Evolutionary conservation across 2,888 invertebrate genomes (phyloP).

Genomic region (Incurvaria masculella): DNA sequence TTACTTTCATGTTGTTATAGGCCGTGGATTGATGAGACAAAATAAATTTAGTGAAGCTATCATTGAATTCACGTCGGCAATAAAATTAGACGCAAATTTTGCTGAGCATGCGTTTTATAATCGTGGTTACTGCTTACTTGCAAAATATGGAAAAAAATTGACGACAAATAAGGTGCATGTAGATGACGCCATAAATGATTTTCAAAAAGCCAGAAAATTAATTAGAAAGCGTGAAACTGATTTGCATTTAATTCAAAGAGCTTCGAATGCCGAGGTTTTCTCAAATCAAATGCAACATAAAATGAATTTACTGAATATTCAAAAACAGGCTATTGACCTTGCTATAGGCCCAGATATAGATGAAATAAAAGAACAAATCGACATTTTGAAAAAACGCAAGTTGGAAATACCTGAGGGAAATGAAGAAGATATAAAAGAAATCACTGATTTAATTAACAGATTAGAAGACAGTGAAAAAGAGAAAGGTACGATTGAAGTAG

Average conservation of each 20-base stretch:
- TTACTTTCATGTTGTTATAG: conserved; percentile 8
- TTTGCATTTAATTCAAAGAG: conserved; percentile 12
- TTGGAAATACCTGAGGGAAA: not conserved
- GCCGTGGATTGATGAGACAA: conserved; percentile 5
- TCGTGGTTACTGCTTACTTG: conserved; percentile 9
- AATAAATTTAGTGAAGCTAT: conserved; percentile 6
- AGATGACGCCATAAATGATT: conserved; percentile 2
- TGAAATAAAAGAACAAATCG: conserved; percentile 3
- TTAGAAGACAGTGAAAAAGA: conserved; percentile 3
- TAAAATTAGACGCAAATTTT: conserved; percentile 11
- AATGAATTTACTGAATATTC: conserved; percentile 10
- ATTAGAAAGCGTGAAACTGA: conserved; percentile 8
- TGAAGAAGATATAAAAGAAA: not conserved
- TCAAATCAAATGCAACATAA: conserved; percentile 12
- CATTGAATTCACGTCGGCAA: conserved; percentile 8
- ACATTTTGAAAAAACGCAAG: not conserved
- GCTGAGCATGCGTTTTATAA: conserved; percentile 13
- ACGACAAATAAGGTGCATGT: not conserved
- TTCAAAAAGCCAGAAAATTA: conserved; percentile 8
- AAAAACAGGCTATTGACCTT: conserved; percentile 12
- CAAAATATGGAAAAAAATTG: conserved; percentile 1
- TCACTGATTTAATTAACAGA: not conserved
- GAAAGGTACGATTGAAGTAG: conserved; percentile 10
- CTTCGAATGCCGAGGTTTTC: conserved; percentile 10
- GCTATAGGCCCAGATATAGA: conserved; percentile 12